A percentile compares a stretch with the other conserved stretches of the same genome.
Conservation (phyloP, 2,888 invertebrate species). For the Halictus quadricinctus region DNA sequence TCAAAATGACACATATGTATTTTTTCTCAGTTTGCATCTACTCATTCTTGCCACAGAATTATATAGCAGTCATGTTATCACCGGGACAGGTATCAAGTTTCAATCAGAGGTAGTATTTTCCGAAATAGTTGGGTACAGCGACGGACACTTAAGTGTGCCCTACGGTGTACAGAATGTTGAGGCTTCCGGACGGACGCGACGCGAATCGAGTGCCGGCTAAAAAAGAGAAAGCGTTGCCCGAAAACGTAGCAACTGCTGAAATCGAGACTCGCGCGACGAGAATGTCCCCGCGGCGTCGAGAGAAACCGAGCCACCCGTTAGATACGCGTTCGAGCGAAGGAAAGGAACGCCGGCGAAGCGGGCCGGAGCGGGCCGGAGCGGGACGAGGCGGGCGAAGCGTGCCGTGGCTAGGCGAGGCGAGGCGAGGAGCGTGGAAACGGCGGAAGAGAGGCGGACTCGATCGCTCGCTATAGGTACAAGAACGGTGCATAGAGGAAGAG, state of each 20-base stretch:
- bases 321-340: slow-evolving; percentile 50
- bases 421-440: slow-evolving; percentile 25
- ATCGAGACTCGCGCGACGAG: neutral
- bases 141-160: no score
- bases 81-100: no score
- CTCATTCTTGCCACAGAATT: no score
- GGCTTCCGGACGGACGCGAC: neutral
- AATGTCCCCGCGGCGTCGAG: neutral
- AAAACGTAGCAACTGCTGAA: neutral
- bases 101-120: neutral
- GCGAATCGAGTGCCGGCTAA: neutral
- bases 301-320: slow-evolving; percentile 55
- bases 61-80: no score
- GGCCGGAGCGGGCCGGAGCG: slow-evolving; percentile 5
- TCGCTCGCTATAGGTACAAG: slow-evolving; percentile 62
- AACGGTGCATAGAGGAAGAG: slow-evolving; percentile 79
- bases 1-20: no score
- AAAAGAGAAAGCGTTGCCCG: neutral
- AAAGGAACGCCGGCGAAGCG: slow-evolving; percentile 30
- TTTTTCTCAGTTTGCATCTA: no score
- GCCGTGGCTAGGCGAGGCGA: slow-evolving; percentile 1
- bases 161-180: no score
- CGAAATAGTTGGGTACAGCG: neutral
- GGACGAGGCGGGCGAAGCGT: slow-evolving; percentile 20
- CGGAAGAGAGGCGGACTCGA: slow-evolving; percentile 47